These are phyloP conservation scores for Panthera uncia DNA, from an alignment of 2,113 vertebrate species.

Conservation along the genomic window DNA sequence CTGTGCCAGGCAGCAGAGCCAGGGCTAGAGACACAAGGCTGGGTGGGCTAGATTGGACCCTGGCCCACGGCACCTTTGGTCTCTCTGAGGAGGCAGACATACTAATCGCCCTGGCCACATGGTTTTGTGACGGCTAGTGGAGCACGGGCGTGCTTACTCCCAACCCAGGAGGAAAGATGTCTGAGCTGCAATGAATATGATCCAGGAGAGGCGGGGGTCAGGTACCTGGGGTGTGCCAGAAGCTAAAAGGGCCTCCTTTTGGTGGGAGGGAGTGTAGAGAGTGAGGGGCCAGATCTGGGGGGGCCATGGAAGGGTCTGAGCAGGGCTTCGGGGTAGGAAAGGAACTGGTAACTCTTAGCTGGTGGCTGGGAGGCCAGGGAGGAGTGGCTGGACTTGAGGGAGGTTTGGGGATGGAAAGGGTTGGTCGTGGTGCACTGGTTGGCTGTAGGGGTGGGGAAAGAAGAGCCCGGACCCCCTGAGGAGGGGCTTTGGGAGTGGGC, in stretches of 20 bases:
- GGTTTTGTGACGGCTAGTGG: background rate
- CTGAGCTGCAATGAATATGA: background rate
- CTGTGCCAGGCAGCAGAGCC: background rate
- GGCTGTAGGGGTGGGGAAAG: background rate
- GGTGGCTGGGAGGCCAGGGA: background rate
- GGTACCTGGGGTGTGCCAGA: background rate
- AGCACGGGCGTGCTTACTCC: background rate
- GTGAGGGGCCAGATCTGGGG: background rate
- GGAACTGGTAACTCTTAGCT: background rate
- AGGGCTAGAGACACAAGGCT: background rate
- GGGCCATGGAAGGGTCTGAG: background rate
- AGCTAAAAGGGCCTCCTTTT: background rate
- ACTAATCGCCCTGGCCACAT: background rate
- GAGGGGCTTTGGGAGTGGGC: background rate
- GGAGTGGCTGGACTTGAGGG: background rate
- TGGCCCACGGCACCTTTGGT: background rate
- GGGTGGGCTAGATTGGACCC: background rate
- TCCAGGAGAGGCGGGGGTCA: background rate
- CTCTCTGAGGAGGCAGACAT: background rate
- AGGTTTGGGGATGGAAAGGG: background rate
- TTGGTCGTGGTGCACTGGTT: background rate
- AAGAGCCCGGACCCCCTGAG: background rate
- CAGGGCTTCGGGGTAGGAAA: background rate
- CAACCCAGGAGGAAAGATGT: background rate
- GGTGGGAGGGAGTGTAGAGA: background rate